Percentiles rank a stretch among this genome's conserved stretches.
Conservation (phyloP, 2,888 invertebrate species). For the Chorisops tibialis region DNA sequence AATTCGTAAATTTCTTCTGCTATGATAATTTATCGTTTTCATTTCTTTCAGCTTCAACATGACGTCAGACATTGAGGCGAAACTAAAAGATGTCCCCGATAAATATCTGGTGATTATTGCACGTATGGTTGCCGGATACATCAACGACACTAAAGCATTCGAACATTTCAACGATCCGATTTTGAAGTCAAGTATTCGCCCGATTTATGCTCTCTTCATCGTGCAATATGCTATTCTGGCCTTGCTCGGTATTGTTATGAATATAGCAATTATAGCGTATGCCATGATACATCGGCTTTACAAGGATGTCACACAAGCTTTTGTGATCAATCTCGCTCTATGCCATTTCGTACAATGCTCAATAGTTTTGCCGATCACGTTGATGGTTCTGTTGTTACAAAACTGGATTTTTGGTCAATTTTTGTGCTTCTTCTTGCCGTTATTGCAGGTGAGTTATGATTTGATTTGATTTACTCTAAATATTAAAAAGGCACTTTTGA, state of each 20-base stretch:
- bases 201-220: constrained; percentile 61
- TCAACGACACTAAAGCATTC: constrained; percentile 45
- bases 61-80: constrained; percentile 37
- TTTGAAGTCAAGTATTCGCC: constrained; percentile 57
- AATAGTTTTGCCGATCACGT: constrained; percentile 64
- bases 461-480: too few species aligned
- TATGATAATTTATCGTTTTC: too few species aligned
- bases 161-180: constrained; percentile 59
- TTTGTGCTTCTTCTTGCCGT: constrained; percentile 68
- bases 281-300: constrained; percentile 56
- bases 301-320: constrained; percentile 63
- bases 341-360: constrained; percentile 66
- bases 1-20: not conserved
- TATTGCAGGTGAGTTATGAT: constrained; percentile 61
- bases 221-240: constrained; percentile 61
- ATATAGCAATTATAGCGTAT: constrained; percentile 59
- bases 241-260: constrained; percentile 57
- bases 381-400: constrained; percentile 65
- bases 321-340: constrained; percentile 64
- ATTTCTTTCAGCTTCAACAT: too few species aligned
- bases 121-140: constrained; percentile 44
- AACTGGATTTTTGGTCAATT: constrained; percentile 73
- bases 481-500: too few species aligned
- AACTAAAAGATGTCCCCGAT: constrained; percentile 46
- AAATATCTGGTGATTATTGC: constrained; percentile 47